Base-by-base conservation (phyloP, 2,113 vertebrate species). In the Ceyx margarethae region DNA sequence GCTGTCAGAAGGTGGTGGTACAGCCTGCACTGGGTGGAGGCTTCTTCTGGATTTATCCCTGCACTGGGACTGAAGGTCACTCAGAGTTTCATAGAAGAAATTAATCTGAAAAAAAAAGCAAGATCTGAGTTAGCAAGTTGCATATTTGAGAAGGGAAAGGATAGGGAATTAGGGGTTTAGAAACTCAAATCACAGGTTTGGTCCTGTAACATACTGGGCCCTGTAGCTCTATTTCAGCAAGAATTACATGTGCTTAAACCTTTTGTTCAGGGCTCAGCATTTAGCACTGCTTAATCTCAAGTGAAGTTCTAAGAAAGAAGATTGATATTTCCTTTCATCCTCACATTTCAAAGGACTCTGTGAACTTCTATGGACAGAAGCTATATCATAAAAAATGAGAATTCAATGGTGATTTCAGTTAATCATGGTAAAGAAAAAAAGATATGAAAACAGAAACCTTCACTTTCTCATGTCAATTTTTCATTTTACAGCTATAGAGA, bases 281-380 rank as follows among this genome's bases (percentile, higher is more conserved):
- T 94, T 89, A 93, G 20, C 50, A n/a, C 45, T 23, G 28, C 91
- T 93, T 82, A 92, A 95, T 96, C 71, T 94, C 81, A 82, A 73
- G 79, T 87, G 54, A 95, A 77, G 54, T 74, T 89, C 84, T 76
- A 66, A 58, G 54, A 87, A 87, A 78, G 46, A 37, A 69, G 31
- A 69, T 25, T 21, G 67, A 26, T 81, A 66, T 81, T 87, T 90
- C 73, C 43, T 93, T 95, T 95, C 56, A 91, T 90, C 25, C 51
- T 51, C 18, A 51, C 42, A 80, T 94, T 90, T 94, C 66, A 91
- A 94, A 91, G 81, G 26, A 65, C 46, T 65, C 19, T 74, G 11
- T 87, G 91, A 95, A 43, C 18, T 56, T 25, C 56, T 69, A 28
- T 56, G 15, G 84, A 53, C 21, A 74, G 54, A 73, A 91, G n/a